Base-by-base conservation (phyloP, 2,888 invertebrate genomes). In the Morpho deidamia region DNA sequence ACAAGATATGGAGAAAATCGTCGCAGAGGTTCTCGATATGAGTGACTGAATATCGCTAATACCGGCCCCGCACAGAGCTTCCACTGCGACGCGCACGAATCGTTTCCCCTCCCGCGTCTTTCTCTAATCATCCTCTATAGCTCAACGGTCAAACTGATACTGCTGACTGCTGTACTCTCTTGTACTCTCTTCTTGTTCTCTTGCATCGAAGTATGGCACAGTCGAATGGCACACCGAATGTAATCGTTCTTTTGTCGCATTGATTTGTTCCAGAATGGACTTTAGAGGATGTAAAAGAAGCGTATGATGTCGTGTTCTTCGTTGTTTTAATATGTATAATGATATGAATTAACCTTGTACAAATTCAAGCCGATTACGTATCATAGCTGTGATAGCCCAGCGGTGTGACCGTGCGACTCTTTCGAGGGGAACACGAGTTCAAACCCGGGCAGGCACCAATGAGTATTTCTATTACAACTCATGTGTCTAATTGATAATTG, bases 1-100 rank as follows among this genome's bases (percentile, higher is more conserved):
- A 82, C 92, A 93, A 78, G 94, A 94, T 79, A 94, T 94, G 93
- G 94, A 94, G 84, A 94, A 94, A 83, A 93, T 94, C 90, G 94
- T 94, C 65, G 92, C 93, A 66, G 92, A 94, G 79, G 93, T 82
- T 54, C 72, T 81, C 50, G 80, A 23, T 1, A 23, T 23, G 23
- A 23, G 23, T 23, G 23, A 79, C 67, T 67, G 66, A 63, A 11
- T 49, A 4, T 7, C 45, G 45, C 45, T 14, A 14, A 34, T 23
- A 42, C 14, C 34, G 37, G 37, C 14, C 37, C 45, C 35, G 37
- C 49, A 10, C 41, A 34, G 48, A 48, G 34, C 33, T 48, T 33
- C 47, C 40, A n/a, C 47, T 40, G 47, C 47, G 47, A 48, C 10
- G 45, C 34, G 12, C 41, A 48, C 41, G 35, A 48, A n/a, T 34